phyloP scores from a whole-genome alignment of 2,888 invertebrate species.

The Aporophyla lueneburgensis region DNA sequence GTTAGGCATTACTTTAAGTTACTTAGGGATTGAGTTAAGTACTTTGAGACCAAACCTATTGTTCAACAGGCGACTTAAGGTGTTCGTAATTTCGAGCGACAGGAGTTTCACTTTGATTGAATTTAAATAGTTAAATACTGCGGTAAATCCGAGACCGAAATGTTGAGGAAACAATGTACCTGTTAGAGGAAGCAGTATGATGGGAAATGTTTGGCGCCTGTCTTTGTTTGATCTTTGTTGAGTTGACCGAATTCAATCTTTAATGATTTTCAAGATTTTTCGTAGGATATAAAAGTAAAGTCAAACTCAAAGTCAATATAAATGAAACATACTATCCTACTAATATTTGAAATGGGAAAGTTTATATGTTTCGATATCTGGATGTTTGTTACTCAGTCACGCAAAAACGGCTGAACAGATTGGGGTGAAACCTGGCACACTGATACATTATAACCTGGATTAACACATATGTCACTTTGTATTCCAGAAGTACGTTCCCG shows the following conservation, averaged over 20 bases:
- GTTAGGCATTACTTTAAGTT: constrained; percentile 77
- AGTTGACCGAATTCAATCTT: neutral
- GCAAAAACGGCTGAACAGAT: too few relatives aligned
- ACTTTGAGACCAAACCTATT: constrained; percentile 77
- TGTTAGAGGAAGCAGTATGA: constrained; percentile 9
- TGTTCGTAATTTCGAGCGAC: constrained; percentile 72
- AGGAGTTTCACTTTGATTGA: constrained; percentile 73
- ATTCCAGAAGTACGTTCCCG: too few relatives aligned
- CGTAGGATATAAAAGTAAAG: too few relatives aligned
- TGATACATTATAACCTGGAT: too few relatives aligned
- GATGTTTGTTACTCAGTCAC: too few relatives aligned
- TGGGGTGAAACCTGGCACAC: too few relatives aligned
- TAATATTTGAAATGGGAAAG: too few relatives aligned
- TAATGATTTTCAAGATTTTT: neutral
- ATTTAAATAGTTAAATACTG: constrained; percentile 71
- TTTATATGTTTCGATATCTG: too few relatives aligned
- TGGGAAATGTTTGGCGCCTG: neutral
- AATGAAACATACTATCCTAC: neutral
- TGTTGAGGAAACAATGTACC: constrained; percentile 39
- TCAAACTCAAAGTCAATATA: too few relatives aligned
- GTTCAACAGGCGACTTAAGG: constrained; percentile 77
- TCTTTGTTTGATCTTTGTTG: neutral
- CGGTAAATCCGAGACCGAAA: constrained; percentile 46
- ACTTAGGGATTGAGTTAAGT: constrained; percentile 77
- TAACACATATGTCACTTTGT: too few relatives aligned